Evolutionary conservation across 1,140 invertebrate genomes (phyloP).

Genomic region (Hycleus phaleratus): DNA sequence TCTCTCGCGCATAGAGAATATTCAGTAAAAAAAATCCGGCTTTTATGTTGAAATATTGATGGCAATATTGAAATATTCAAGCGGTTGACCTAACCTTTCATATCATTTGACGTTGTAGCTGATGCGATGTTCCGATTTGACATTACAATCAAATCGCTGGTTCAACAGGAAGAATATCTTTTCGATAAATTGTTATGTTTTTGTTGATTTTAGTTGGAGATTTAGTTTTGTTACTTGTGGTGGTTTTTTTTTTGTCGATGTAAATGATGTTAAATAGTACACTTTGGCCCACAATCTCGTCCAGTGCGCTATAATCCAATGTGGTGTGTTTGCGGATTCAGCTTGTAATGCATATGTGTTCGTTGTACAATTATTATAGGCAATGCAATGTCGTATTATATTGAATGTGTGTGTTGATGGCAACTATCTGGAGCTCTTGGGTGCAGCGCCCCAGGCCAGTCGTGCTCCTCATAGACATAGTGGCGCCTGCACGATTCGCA

Average conservation of each 20-base stretch:
- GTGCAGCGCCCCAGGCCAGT: conserved; percentile 20
- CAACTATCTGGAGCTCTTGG: conserved; percentile 19
- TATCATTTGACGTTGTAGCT: conserved; percentile 10
- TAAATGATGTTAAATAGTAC: too few relatives aligned
- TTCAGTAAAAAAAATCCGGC: conserved; percentile 26
- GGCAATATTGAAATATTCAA: conserved; percentile 27
- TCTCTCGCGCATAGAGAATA: conserved; percentile 18
- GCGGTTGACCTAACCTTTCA: conserved; percentile 25
- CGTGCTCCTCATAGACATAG: conserved; percentile 17
- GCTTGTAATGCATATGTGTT: conserved; percentile 22
- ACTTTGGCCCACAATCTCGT: background rate
- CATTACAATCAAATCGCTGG: conserved; percentile 8
- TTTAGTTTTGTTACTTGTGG: too few relatives aligned
- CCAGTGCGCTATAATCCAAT: conserved; percentile 16
- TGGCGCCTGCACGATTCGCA: conserved; percentile 16
- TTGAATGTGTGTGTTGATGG: conserved; percentile 8
- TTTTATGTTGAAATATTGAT: conserved; percentile 29
- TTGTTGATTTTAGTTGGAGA: too few relatives aligned
- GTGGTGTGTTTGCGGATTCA: conserved; percentile 20
- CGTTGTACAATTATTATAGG: conserved; percentile 20
- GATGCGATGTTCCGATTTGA: conserved; percentile 17
- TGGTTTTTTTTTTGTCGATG: too few relatives aligned
- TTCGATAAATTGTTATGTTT: too few relatives aligned
- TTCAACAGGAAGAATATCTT: too few relatives aligned
- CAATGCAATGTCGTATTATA: conserved; percentile 15